phyloP scores from a whole-genome alignment of 2,888 invertebrate species.

The Cybosia mesomella region DNA sequence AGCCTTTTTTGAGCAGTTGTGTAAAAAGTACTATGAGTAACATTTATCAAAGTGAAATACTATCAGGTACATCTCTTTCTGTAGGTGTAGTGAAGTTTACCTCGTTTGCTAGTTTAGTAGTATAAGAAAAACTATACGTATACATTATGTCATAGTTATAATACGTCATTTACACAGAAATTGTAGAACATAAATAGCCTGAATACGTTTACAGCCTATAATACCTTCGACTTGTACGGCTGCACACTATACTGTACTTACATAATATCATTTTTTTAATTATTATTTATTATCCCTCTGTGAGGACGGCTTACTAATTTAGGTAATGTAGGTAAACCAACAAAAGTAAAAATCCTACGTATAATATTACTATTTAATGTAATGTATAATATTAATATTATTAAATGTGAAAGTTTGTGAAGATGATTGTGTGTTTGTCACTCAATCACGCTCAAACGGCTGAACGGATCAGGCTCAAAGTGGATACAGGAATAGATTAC shows the following conservation, averaged over 20 bases:
- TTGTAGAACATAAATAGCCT: neutral
- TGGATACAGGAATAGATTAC: too few relatives aligned
- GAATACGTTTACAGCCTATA: constrained; percentile 11
- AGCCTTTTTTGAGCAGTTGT: too few relatives aligned
- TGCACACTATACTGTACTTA: neutral
- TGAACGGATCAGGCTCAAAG: too few relatives aligned
- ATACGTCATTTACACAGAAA: neutral
- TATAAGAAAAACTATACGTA: neutral
- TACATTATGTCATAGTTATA: neutral
- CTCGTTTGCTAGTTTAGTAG: neutral
- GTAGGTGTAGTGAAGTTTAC: too few relatives aligned
- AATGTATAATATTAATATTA: too few relatives aligned
- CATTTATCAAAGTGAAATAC: too few relatives aligned
- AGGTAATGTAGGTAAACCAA: neutral
- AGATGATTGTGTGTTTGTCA: too few relatives aligned
- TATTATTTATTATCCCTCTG: neutral
- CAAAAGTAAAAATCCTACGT: neutral
- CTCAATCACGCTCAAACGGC: too few relatives aligned
- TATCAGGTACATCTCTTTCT: too few relatives aligned
- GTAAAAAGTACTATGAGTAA: too few relatives aligned
- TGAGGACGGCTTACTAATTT: neutral
- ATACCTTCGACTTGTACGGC: constrained; percentile 11
- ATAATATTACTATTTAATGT: too few relatives aligned
- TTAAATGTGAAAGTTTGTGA: too few relatives aligned
- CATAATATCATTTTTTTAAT: neutral